These are phyloP conservation scores for Atherinomorus stipes DNA, from an alignment of 2,113 vertebrate species.

Conservation along the genomic window DNA sequence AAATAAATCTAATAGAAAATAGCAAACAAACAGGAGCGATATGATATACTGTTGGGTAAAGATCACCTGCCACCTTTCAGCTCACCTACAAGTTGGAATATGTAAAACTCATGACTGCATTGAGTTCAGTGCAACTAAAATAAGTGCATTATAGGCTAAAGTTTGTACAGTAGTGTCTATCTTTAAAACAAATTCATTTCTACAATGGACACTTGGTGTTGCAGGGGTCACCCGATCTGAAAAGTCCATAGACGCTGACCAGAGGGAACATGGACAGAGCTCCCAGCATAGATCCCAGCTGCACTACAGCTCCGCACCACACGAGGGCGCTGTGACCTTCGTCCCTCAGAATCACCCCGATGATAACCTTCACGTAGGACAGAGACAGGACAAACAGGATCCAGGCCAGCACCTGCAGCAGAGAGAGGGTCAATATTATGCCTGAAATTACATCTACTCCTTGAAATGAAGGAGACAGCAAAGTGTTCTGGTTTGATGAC, in stretches of 20 bases:
- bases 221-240: slow-evolving; percentile 84
- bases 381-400: slow-evolving; percentile 85
- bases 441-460: not conserved
- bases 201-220: slow-evolving; percentile 80
- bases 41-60: not conserved
- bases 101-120: slow-evolving; percentile 25
- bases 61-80: slow-evolving; percentile 8
- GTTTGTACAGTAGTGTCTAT: slow-evolving; percentile 26
- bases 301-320: slow-evolving; percentile 89
- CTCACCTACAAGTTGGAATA: slow-evolving; percentile 23
- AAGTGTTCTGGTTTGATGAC: slow-evolving; percentile 1
- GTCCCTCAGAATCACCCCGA: slow-evolving; percentile 85
- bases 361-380: slow-evolving; percentile 89
- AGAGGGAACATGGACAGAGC: slow-evolving; percentile 86
- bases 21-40: not conserved
- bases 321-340: slow-evolving; percentile 88
- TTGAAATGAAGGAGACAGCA: not conserved
- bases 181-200: not conserved
- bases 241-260: slow-evolving; percentile 83
- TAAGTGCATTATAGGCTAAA: slow-evolving; percentile 15
- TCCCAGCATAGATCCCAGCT: slow-evolving; percentile 88
- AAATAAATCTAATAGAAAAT: not conserved
- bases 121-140: slow-evolving; percentile 22
- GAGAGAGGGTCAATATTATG: slow-evolving; percentile 4
- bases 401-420: slow-evolving; percentile 84